Conservation (phyloP, 2,888 invertebrate genomes). For the Saturnia japonica region DNA sequence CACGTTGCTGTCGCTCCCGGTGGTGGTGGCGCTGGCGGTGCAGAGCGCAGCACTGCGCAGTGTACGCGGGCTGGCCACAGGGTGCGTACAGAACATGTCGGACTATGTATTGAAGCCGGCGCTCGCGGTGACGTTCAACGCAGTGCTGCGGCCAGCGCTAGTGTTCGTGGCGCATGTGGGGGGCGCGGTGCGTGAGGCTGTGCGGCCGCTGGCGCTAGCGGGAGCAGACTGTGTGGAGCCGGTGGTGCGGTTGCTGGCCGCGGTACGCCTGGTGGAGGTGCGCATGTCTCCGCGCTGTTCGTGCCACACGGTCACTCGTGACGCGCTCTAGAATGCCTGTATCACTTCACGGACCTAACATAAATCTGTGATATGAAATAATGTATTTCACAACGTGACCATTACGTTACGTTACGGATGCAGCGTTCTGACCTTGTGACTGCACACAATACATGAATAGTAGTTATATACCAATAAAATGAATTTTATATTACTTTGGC, state of each 20-base stretch:
- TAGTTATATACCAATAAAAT: too few relatives aligned
- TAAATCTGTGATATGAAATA: background rate
- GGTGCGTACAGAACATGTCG: constrained; percentile 53
- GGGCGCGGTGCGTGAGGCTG: constrained; percentile 83
- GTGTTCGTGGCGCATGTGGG: constrained; percentile 84
- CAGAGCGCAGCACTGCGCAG: constrained; percentile 34
- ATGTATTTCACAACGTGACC: background rate
- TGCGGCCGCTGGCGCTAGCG: constrained; percentile 50
- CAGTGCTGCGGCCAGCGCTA: constrained; percentile 85
- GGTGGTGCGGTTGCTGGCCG: constrained; percentile 45
- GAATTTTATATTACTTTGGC: too few relatives aligned
- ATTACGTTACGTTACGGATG: background rate
- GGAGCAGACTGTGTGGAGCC: constrained; percentile 74
- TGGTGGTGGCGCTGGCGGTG: constrained; percentile 83
- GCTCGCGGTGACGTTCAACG: constrained; percentile 86
- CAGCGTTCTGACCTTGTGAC: background rate
- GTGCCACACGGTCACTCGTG: constrained; percentile 17
- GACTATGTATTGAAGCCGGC: constrained; percentile 88
- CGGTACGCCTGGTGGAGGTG: constrained; percentile 38
- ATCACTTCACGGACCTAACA: background rate
- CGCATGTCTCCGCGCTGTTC: constrained; percentile 22
- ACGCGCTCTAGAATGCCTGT: background rate
- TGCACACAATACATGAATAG: too few relatives aligned
- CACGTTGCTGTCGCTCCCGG: constrained; percentile 83
- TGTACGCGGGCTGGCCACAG: constrained; percentile 43